Conservation (phyloP, 2,888 invertebrate genomes). For the Formica aserva region DNA sequence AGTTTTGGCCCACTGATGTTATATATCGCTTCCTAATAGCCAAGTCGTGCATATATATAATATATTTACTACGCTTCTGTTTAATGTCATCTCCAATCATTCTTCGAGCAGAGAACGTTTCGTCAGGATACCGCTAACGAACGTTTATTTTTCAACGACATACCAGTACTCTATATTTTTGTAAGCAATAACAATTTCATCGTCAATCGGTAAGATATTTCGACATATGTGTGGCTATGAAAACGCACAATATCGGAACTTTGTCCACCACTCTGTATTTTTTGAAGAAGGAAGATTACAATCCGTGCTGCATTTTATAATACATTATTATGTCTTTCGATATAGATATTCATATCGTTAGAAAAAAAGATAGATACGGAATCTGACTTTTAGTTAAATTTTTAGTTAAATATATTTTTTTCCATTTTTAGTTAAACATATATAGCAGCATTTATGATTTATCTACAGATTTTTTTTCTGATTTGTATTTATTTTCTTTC, state of each 20-base stretch:
- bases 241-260: background rate
- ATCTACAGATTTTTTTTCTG: background rate
- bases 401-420: background rate
- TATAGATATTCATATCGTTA: background rate
- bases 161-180: slow-evolving; percentile 47
- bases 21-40: background rate
- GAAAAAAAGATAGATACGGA: background rate
- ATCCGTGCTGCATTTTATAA: slow-evolving; percentile 20
- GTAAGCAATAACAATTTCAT: slow-evolving; percentile 24
- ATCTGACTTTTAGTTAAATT: background rate
- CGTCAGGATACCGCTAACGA: slow-evolving; percentile 2
- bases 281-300: slow-evolving; percentile 4
- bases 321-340: slow-evolving; percentile 11
- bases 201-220: slow-evolving; percentile 1
- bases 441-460: background rate
- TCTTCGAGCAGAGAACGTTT: background rate
- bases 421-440: background rate
- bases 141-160: slow-evolving; percentile 25
- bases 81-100: background rate
- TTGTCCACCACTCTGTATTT: background rate
- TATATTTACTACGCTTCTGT: background rate
- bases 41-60: background rate
- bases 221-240: background rate
- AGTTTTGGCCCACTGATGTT: background rate
- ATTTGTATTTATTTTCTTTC: background rate